phyloP scores from a whole-genome alignment of 1,140 invertebrate genomes.

The Drosophila santomea region DNA sequence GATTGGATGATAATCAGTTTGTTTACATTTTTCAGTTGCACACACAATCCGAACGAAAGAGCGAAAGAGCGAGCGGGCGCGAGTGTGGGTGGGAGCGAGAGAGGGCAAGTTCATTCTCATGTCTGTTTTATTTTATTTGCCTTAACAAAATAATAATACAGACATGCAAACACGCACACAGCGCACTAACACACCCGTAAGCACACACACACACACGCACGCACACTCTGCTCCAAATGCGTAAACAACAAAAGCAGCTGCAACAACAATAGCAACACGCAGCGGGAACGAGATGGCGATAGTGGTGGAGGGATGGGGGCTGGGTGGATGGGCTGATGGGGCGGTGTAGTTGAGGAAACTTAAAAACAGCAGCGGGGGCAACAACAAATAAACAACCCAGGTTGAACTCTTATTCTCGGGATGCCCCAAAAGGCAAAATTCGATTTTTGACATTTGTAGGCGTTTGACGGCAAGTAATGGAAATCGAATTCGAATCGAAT shows the following conservation, averaged over 20 bases:
- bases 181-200: conserved; percentile 14
- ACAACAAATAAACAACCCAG: conserved; percentile 51
- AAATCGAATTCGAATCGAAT: not conserved
- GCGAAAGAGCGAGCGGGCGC: conserved; percentile 4
- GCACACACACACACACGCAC: conserved; percentile 10
- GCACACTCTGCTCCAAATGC: conserved; percentile 54
- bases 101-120: conserved; percentile 57
- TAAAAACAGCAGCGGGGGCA: conserved; percentile 53
- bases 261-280: conserved; percentile 58
- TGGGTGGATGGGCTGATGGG: not conserved
- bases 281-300: not conserved
- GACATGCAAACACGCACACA: conserved; percentile 67
- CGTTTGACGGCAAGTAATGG: not conserved
- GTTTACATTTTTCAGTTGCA: conserved; percentile 84
- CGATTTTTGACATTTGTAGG: not conserved
- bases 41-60: conserved; percentile 19
- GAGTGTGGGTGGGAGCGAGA: conserved; percentile 19
- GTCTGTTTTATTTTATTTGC: conserved; percentile 78
- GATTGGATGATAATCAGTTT: conserved; percentile 84
- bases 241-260: conserved; percentile 80
- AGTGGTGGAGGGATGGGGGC: not conserved
- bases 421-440: conserved; percentile 29
- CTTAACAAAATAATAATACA: conserved; percentile 78
- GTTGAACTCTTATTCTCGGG: conserved; percentile 31
- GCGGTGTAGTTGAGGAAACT: conserved; percentile 26